Percentiles rank a stretch among this genome's conserved stretches.
Evolutionary conservation across 2,113 vertebrate genomes (phyloP).

Genomic region (Chiloscyllium plagiosum): DNA sequence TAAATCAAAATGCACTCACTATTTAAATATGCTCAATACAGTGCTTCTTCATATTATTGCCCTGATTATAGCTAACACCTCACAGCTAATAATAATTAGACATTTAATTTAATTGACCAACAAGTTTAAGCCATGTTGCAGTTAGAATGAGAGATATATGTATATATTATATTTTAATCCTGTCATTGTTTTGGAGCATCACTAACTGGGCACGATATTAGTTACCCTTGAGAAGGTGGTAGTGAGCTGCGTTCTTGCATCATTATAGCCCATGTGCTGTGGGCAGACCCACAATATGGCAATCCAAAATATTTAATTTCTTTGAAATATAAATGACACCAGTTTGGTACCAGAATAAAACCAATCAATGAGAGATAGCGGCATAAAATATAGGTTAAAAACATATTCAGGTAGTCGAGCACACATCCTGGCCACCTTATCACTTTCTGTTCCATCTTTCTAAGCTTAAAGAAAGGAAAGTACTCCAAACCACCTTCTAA

Average conservation of each 20-base stretch:
- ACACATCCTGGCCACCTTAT: not conserved
- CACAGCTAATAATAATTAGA: not conserved
- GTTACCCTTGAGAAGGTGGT: no score
- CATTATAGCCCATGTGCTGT: no score
- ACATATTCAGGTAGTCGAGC: not conserved
- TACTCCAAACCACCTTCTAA: not conserved
- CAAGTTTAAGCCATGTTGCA: not conserved
- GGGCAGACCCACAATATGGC: not conserved
- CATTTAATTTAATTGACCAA: not conserved
- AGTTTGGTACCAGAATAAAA: not conserved
- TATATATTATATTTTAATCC: no score
- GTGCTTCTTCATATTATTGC: not conserved
- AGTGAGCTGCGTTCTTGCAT: no score
- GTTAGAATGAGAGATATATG: not conserved
- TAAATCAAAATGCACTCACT: not conserved
- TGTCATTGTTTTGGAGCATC: no score
- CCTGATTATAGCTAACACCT: not conserved
- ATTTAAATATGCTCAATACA: not conserved
- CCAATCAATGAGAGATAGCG: not conserved
- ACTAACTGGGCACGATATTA: no score
- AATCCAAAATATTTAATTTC: not conserved
- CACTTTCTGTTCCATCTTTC: not conserved
- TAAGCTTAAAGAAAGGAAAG: not conserved
- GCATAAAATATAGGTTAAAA: not conserved
- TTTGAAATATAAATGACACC: not conserved